Evolutionary conservation across 2,113 vertebrate genomes (phyloP).

Genomic region (Acanthochromis polyacanthus): DNA sequence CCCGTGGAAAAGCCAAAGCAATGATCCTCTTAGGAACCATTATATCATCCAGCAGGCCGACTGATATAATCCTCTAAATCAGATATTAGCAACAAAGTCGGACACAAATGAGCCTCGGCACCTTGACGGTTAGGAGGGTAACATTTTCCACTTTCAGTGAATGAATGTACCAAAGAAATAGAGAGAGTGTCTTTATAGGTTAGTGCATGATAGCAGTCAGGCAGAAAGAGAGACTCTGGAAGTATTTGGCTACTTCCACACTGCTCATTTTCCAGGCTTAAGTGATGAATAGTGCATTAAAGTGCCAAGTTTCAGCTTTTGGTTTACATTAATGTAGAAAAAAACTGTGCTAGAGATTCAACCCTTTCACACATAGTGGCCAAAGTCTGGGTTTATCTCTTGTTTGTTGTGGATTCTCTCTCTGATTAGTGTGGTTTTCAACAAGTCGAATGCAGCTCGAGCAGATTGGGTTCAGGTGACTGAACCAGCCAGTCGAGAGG

Average conservation of each 20-base stretch:
- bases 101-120: conserved; percentile 39
- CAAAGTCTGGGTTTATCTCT: too few species aligned
- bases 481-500: neutral
- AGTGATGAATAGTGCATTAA: too few species aligned
- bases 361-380: too few species aligned
- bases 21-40: conserved; percentile 79
- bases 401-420: too few species aligned
- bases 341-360: too few species aligned
- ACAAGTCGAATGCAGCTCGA: too few species aligned
- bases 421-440: too few species aligned
- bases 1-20: conserved; percentile 67
- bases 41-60: conserved; percentile 73
- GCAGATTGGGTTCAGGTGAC: neutral
- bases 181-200: neutral
- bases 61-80: conserved; percentile 78
- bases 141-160: neutral
- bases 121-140: conserved; percentile 21
- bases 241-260: neutral
- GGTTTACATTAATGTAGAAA: too few species aligned
- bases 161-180: neutral
- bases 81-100: conserved; percentile 63
- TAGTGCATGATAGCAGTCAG: neutral
- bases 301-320: too few species aligned
- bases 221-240: neutral
- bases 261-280: too few species aligned